These are phyloP conservation scores for Melanotaenia pygmaea DNA, from an alignment of 2,797 vertebrate genomes.

Conservation along the genomic window DNA sequence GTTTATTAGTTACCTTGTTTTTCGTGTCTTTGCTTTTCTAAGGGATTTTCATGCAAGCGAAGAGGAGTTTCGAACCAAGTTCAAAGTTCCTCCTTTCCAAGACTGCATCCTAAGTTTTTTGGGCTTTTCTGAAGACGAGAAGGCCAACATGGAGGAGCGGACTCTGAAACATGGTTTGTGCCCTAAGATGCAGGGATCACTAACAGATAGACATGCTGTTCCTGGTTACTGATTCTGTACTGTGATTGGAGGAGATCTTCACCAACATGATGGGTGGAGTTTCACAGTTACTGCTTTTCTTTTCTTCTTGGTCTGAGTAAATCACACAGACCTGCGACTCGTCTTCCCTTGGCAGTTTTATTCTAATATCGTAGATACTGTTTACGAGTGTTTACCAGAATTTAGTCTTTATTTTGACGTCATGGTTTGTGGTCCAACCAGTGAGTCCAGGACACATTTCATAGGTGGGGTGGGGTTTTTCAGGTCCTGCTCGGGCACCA, in stretches of 20 bases:
- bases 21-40: not conserved
- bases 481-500: too few relatives aligned
- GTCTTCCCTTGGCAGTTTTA: too few relatives aligned
- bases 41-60: constrained; percentile 89
- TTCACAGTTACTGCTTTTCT: not conserved
- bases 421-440: too few relatives aligned
- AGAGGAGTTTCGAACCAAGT: constrained; percentile 91
- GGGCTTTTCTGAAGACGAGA: constrained; percentile 96
- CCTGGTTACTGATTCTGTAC: too few relatives aligned
- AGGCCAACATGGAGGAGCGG: constrained; percentile 95
- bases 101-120: constrained; percentile 94
- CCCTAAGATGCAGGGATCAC: not conserved
- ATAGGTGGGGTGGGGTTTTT: not conserved
- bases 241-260: too few relatives aligned
- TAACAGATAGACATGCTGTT: too few relatives aligned
- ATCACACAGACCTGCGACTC: too few relatives aligned
- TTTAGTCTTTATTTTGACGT: too few relatives aligned
- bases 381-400: too few relatives aligned
- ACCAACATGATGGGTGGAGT: not conserved
- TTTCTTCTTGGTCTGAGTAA: not conserved
- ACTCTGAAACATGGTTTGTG: constrained; percentile 93
- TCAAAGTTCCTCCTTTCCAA: constrained; percentile 97
- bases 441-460: too few relatives aligned
- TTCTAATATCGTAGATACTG: too few relatives aligned
- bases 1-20: not conserved